Evolutionary conservation across 2,797 vertebrate genomes (phyloP).

Genomic region (Coccyzus lansbergi): DNA sequence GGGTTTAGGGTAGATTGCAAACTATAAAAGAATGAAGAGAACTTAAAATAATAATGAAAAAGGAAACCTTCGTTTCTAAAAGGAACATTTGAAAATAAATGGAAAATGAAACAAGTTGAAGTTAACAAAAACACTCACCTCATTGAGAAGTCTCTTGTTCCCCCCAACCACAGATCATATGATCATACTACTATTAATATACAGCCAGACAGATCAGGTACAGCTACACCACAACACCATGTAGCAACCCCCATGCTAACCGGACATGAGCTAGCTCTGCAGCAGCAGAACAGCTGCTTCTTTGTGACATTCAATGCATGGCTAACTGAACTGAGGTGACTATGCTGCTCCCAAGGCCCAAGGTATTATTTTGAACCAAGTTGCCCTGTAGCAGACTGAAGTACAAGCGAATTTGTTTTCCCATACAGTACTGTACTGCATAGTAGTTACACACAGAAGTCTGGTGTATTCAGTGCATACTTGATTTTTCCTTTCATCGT

Average conservation of each 20-base stretch:
- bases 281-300: neutral
- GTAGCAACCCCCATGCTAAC: fast-evolving
- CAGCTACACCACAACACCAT: neutral
- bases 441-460: neutral
- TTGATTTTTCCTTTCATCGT: neutral
- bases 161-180: neutral
- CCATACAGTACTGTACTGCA: neutral
- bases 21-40: neutral
- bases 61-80: neutral
- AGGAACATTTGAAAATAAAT: neutral
- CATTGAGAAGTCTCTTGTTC: neutral
- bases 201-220: neutral
- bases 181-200: neutral
- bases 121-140: neutral
- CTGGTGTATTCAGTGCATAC: neutral
- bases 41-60: too few species aligned
- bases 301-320: neutral
- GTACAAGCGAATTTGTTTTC: neutral
- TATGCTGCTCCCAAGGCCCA: neutral
- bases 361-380: neutral
- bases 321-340: neutral
- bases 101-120: neutral
- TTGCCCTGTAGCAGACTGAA: neutral
- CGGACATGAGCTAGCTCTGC: neutral
- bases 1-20: neutral